These are phyloP conservation scores for Myiozetetes cayanensis DNA, from an alignment of 2,113 vertebrate genomes.

Conservation along the genomic window DNA sequence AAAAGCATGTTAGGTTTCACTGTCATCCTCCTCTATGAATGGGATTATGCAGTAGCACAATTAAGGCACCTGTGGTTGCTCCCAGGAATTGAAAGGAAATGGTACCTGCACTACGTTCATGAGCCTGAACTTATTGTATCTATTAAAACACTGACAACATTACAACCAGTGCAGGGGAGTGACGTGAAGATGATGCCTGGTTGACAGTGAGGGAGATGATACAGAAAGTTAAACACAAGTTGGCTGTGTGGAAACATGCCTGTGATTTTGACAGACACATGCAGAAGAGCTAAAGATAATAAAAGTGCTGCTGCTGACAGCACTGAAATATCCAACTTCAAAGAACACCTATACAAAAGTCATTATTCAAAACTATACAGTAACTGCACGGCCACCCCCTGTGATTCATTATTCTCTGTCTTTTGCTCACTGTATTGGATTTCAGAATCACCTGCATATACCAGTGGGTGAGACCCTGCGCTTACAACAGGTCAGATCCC, in stretches of 20 bases:
- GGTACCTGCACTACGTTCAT: accelerated
- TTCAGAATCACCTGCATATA: neutral
- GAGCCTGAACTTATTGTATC: neutral
- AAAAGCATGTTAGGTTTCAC: neutral
- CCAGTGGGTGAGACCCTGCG: accelerated
- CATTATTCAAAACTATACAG: neutral
- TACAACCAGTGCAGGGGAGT: neutral
- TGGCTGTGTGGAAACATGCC: neutral
- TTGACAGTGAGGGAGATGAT: neutral
- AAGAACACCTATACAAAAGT: neutral
- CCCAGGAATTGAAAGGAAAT: neutral
- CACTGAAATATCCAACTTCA: neutral
- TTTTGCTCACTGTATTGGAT: neutral
- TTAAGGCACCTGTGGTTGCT: neutral
- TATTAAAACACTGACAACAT: neutral
- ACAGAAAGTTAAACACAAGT: neutral
- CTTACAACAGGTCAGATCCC: neutral
- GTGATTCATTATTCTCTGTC: neutral
- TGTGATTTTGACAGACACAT: neutral
- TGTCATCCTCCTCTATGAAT: neutral
- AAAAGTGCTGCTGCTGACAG: neutral
- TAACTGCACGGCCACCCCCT: neutral
- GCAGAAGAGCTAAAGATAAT: neutral
- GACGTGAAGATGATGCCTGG: neutral
- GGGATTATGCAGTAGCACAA: accelerated